Conservation (phyloP, 2,113 vertebrate genomes). For the Thunnus thynnus region DNA sequence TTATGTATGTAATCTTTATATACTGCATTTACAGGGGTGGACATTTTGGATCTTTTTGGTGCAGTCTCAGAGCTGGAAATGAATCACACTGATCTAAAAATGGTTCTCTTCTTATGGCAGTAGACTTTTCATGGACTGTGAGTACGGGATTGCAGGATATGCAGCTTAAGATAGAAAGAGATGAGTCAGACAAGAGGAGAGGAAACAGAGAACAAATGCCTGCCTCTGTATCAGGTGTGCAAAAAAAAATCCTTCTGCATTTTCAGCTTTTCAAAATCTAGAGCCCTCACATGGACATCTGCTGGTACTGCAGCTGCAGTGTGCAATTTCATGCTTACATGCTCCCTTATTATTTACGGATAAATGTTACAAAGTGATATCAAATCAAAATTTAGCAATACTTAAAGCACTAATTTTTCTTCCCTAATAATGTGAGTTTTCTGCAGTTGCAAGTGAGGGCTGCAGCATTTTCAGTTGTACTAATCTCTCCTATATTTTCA, state of each 20-base stretch:
- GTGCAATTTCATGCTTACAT: too few species aligned
- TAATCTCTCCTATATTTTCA: constrained; percentile 1
- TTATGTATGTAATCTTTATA: constrained; percentile 33
- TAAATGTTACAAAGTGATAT: background rate
- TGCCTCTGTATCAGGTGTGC: constrained; percentile 38
- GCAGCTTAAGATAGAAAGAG: constrained; percentile 72
- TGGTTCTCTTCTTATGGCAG: constrained; percentile 13
- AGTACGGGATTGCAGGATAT: constrained; percentile 56
- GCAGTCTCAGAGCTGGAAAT: constrained; percentile 47
- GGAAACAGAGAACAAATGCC: constrained; percentile 39
- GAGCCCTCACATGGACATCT: constrained; percentile 47
- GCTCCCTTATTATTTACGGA: background rate
- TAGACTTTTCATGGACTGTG: constrained; percentile 27
- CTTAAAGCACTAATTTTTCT: background rate
- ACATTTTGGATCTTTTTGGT: constrained; percentile 27
- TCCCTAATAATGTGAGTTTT: background rate
- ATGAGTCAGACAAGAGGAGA: constrained; percentile 72
- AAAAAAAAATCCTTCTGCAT: constrained; percentile 20
- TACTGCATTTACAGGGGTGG: background rate
- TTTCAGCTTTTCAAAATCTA: background rate
- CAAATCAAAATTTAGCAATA: background rate
- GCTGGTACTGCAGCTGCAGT: constrained; percentile 44
- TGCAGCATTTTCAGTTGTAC: background rate
- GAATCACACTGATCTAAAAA: constrained; percentile 62
- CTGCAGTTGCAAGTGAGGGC: background rate